Evolutionary conservation across 2,888 invertebrate species (phyloP).

Genomic region (Drosophila vallismaia): DNA sequence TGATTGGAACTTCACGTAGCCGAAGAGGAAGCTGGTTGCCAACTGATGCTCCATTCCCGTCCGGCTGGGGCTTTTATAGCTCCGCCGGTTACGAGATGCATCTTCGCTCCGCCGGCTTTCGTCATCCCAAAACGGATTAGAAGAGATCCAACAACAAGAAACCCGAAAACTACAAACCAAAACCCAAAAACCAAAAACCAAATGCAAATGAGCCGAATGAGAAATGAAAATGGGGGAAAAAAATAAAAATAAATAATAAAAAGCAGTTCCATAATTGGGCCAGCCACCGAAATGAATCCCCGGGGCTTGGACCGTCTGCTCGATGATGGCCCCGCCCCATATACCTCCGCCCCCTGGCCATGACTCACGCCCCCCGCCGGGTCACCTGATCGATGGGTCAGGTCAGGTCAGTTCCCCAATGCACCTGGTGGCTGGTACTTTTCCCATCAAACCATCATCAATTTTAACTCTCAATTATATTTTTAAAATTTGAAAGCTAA

Average conservation of each 20-base stretch:
- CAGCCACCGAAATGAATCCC: conserved; percentile 33
- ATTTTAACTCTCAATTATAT: too few species aligned
- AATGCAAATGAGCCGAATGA: conserved; percentile 21
- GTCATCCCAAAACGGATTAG: conserved; percentile 57
- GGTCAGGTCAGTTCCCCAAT: conserved; percentile 14
- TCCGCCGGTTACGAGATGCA: conserved; percentile 50
- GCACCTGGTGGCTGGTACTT: too few species aligned
- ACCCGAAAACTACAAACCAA: conserved; percentile 9
- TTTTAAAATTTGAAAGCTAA: too few species aligned
- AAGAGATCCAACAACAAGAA: conserved; percentile 28
- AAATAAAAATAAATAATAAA: conserved; percentile 20
- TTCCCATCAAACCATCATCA: too few species aligned
- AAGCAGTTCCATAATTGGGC: conserved; percentile 47
- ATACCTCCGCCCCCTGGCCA: too few species aligned
- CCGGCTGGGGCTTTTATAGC: conserved; percentile 58
- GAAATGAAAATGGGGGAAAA: conserved; percentile 1
- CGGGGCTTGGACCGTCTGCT: conserved; percentile 21
- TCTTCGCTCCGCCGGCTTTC: conserved; percentile 51
- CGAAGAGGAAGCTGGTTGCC: conserved; percentile 55
- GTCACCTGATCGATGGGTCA: conserved; percentile 23
- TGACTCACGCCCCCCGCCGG: neutral
- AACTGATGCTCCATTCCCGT: conserved; percentile 65
- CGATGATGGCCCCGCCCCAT: conserved; percentile 17
- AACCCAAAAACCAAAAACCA: neutral
- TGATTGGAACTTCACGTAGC: conserved; percentile 67